Evolutionary conservation across 2,888 invertebrate genomes (phyloP), one percentile per base, ranked within the genome.

Genomic region (Sphaerophoria taeniata): DNA sequence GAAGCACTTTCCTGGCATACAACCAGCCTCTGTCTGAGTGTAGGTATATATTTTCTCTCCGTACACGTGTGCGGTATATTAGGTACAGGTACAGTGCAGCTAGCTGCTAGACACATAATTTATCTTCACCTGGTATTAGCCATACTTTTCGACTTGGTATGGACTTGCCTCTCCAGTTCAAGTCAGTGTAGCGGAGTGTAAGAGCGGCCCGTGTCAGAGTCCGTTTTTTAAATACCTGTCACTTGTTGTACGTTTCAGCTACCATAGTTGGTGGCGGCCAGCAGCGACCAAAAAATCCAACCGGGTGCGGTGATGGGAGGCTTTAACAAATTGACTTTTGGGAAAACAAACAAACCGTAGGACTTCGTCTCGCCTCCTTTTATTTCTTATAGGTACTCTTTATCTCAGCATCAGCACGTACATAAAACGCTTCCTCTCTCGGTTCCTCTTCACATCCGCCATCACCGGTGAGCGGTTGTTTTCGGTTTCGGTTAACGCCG

Each of bases 241-340:
- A 86, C 86, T 86, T 86, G 85, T 81, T 81, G 76, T 85, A 81
- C 70, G 80, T 84, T 83, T 79, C 58, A 78, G 83, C 83, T 83
- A 83, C 83, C 49, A 74, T 43, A 49, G 47, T 16, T 49, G 39
- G 39, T 67, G 16, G 67, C 45, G 47, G 31, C 16, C 12, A 33
- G 45, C 24, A 24, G 45, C 53, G 14, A 11, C 53, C 56, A 33
- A 31, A 24, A 39, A 6, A 34, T 1, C 56, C 3, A 34, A 34
- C 3, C 53, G 16, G 14, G n/a, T 33, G 0, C 7, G 45, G 33
- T 16, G 24, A 55, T 85, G 85, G 81, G 81, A 81, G 81, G 73
- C 76, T 65, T 85, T 77, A 81, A 81, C 85, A 85, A 85, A 85
- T 85, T 85, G 85, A 85, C 85, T 85, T 77, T 81, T 24, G 76